Evolutionary conservation across 2,797 vertebrate species (phyloP), one percentile per base, ranked within the genome.

Genomic region (Diplodus sargus): DNA sequence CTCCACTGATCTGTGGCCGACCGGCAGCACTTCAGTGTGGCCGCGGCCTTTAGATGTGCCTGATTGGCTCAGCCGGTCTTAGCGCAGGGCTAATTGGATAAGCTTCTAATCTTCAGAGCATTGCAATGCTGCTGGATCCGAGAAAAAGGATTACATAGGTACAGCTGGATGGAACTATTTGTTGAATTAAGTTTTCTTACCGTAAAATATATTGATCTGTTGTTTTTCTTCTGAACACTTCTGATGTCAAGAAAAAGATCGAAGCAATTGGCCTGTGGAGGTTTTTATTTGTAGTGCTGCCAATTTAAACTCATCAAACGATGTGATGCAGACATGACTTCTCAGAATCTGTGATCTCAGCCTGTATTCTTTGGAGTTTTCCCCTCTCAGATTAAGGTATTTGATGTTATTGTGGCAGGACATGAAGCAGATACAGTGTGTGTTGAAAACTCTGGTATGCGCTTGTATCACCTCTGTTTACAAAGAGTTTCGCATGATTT

Each of bases 81-180:
- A 28, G 93, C 93, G 90, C 93, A 94, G 87, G 94, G 94, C 92
- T 96, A 97, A 97, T 96, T 96, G 96, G 96, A 97, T 96, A 85
- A 97, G 91, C 94, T 94, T 94, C 94, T 96, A 94, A 96, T 96
- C 96, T 96, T 95, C 92, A 95, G 94, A 93, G 93, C 90, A 87
- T 77, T 77, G 2, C 61, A 28, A 43, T 15, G 4, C 60, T 75
- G 72, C 71, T 53, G 66, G 59, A 68, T 70, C 70, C 51, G 47
- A 45, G 54, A 70, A 68, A 61, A 73, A 63, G 58, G 58, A 79
- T 79, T 54, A 57, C 62, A 58, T 2, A 34, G 61, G 74, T 42
- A 43, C 53, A 14, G 4, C 18, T 0, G 13, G 22, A 39, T 52
- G 2, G 51, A 79, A 69, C 25, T 4, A 11, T 56, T 74, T 69